These are phyloP conservation scores for Lithobates pipiens DNA, from an alignment of 2,797 vertebrate species.

Conservation along the genomic window DNA sequence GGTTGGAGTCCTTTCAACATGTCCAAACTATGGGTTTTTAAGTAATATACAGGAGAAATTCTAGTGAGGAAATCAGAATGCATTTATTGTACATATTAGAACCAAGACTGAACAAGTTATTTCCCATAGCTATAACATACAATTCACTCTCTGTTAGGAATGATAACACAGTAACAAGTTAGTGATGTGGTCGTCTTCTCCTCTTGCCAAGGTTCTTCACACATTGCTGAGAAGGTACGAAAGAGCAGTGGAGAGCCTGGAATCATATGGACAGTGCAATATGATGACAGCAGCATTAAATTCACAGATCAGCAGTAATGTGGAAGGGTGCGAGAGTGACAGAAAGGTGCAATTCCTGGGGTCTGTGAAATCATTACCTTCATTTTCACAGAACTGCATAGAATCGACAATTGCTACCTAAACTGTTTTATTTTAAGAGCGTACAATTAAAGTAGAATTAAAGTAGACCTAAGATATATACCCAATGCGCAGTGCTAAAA, in stretches of 20 bases:
- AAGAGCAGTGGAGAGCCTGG: constrained; percentile 3
- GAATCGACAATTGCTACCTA: neutral
- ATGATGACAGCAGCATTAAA: constrained; percentile 25
- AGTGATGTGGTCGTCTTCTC: neutral
- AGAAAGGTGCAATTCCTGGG: neutral
- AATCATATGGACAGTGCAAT: constrained; percentile 2
- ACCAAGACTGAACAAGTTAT: neutral
- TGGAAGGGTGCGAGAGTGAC: constrained; percentile 1
- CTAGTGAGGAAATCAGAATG: neutral
- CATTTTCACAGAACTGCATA: neutral
- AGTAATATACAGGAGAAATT: neutral
- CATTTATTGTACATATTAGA: neutral
- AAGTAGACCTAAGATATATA: no score
- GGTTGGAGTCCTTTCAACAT: no score
- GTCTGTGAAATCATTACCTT: neutral
- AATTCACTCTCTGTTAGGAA: neutral
- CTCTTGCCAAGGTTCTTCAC: constrained; percentile 13
- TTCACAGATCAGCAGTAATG: constrained; percentile 18
- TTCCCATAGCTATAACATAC: neutral
- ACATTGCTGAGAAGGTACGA: neutral
- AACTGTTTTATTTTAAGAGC: neutral
- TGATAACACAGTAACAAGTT: constrained; percentile 24
- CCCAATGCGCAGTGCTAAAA: no score
- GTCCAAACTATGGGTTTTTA: no score
- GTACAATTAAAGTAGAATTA: neutral